Evolutionary conservation across 2,797 vertebrate genomes (phyloP), one percentile per base, ranked within the genome.

Genomic region (Aulostomus chinensis): DNA sequence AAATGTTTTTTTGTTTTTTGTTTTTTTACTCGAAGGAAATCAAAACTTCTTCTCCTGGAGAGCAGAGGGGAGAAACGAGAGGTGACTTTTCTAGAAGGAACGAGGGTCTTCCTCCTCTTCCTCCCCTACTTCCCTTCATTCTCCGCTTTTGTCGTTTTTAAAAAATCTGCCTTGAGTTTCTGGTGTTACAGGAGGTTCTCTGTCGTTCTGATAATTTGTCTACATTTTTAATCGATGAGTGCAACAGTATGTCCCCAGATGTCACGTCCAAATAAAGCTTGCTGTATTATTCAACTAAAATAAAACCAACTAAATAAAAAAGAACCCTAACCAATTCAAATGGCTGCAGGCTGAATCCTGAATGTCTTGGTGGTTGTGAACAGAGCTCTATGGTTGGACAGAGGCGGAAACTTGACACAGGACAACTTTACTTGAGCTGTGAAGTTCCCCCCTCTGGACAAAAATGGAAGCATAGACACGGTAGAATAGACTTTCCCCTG

Each of bases 211-310:
- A 68, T 39, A 54, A 50, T 74, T 69, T 41, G 73, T 81, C 58
- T 14, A 63, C 67, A 64, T 68, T 32, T 83, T 70, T 80, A 30
- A 70, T 78, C 71, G 57, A 80, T 86, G 70, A 76, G 79, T 86
- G 89, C 88, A 88, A 90, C 85, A 81, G 81, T 84, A 83, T 57
- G 83, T 87, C 92, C 92, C 86, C 89, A 88, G 91, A 87, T 91
- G 86, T 90, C 88, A 84, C 66, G 80, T 88, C 86, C 85, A 88
- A 93, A 93, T 88, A 87, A 89, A 81, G 92, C 92, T 95, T 94
- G 93, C 93, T 93, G 93, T 86, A 49, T 84, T 57, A 52, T 78
- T 68, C 61, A 57, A 72, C 65, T 14, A 31, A 76, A 85, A 80
- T 58, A 73, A 48, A 66, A 51, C 29, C 16, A 36, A 53, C 24